Percentiles rank a stretch among this genome's conserved stretches.
These are phyloP conservation scores for Poliocrania exsul DNA, from an alignment of 2,797 vertebrate species.

Conservation along the genomic window DNA sequence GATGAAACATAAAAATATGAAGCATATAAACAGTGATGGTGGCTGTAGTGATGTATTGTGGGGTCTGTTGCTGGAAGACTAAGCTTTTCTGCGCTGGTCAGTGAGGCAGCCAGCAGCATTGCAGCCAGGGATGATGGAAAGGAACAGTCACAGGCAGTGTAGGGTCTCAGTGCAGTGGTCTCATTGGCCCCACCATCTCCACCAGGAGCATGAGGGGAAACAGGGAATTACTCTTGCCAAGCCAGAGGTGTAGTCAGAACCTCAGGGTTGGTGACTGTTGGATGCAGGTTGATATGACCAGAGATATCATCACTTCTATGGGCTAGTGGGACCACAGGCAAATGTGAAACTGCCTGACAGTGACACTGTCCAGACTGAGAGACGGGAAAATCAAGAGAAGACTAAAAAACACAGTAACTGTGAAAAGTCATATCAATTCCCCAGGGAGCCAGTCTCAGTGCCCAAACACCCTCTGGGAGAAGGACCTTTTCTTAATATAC, in stretches of 20 bases:
- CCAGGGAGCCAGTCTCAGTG: neutral
- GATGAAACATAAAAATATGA: no score
- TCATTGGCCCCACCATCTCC: neutral
- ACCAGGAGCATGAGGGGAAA: neutral
- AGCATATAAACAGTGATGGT: no score
- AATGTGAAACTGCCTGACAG: neutral
- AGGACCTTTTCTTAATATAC: neutral
- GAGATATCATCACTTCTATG: fast-evolving
- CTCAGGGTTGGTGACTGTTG: neutral
- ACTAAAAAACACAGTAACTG: neutral
- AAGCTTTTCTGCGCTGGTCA: neutral
- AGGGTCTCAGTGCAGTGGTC: fast-evolving
- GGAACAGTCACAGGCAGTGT: neutral
- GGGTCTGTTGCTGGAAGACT: no score
- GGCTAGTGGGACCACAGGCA: neutral
- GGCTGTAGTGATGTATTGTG: no score
- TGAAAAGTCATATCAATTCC: neutral
- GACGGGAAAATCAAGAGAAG: neutral
- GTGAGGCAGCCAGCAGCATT: neutral
- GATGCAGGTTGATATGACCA: neutral
- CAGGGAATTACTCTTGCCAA: neutral
- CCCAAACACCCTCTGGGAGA: neutral
- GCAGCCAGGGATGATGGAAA: neutral
- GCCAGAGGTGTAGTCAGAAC: neutral
- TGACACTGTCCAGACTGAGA: neutral